These are phyloP conservation scores for Parotocinclus haroldoi DNA, from an alignment of 2,797 vertebrate species.

Conservation along the genomic window DNA sequence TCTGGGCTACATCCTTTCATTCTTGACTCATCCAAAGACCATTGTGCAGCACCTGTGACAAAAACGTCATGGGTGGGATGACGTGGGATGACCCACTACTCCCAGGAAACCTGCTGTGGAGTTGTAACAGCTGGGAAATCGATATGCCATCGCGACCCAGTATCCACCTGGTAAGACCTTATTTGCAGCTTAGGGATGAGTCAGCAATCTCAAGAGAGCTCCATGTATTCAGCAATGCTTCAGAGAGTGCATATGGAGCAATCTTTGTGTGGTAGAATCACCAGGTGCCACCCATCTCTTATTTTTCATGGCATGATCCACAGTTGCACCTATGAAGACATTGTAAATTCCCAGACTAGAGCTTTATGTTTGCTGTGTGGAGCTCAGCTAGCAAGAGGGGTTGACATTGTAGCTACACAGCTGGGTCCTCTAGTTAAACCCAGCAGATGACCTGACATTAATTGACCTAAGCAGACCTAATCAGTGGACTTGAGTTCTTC, in stretches of 20 bases:
- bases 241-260: slow-evolving; percentile 14
- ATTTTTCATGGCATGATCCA: background rate
- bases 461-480: background rate
- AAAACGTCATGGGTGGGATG: too few species aligned
- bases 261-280: background rate
- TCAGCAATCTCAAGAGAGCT: background rate
- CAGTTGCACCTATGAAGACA: background rate
- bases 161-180: background rate
- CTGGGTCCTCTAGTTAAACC: background rate
- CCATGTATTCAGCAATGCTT: background rate
- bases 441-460: background rate
- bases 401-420: background rate
- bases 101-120: background rate
- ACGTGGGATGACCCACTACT: background rate
- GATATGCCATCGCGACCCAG: background rate
- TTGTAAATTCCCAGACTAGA: background rate
- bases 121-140: background rate
- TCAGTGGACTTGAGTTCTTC: background rate
- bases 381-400: background rate
- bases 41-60: too few species aligned
- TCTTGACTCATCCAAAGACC: too few species aligned
- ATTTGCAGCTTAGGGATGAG: background rate
- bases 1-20: too few species aligned
- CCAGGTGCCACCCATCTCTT: background rate
- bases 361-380: background rate